These are phyloP conservation scores for Hirtodrosophila trivittata DNA, from an alignment of 2,888 invertebrate genomes.

Conservation along the genomic window DNA sequence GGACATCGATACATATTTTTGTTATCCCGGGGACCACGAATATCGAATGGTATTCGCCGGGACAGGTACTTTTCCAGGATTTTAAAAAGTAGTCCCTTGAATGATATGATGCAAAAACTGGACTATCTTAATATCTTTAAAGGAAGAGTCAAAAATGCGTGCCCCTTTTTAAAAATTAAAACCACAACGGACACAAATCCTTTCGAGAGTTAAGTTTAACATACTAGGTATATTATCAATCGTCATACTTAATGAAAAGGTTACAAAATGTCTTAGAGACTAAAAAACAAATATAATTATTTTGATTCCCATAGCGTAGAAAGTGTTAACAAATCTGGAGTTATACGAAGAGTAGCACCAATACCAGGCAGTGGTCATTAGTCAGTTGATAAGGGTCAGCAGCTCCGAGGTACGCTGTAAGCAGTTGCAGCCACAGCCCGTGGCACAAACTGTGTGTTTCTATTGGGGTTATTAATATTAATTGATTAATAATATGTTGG, in stretches of 20 bases:
- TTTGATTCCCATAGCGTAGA: conserved; percentile 23
- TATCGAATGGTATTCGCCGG: too few relatives aligned
- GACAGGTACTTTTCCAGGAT: too few relatives aligned
- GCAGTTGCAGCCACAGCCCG: conserved; percentile 96
- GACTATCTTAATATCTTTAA: too few relatives aligned
- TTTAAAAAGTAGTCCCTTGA: too few relatives aligned
- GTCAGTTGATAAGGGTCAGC: conserved; percentile 69
- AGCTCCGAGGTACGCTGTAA: conserved; percentile 87
- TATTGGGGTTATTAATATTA: conserved; percentile 6
- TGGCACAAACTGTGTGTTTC: conserved; percentile 91
- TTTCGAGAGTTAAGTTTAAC: conserved; percentile 1
- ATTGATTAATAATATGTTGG: not conserved
- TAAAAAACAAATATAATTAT: conserved; percentile 24
- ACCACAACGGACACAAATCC: too few relatives aligned
- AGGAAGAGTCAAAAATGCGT: too few relatives aligned
- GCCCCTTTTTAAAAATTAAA: too few relatives aligned
- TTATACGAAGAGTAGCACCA: conserved; percentile 20
- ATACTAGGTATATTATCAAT: conserved; percentile 33
- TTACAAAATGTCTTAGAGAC: conserved; percentile 43
- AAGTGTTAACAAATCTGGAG: conserved; percentile 15
- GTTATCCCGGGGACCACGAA: too few relatives aligned
- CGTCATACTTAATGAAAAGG: conserved; percentile 22
- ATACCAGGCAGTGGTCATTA: conserved; percentile 18
- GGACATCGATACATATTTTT: too few relatives aligned
- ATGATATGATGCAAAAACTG: too few relatives aligned